Conservation (phyloP, 2,113 vertebrate genomes). For the Diadophis punctatus region DNA sequence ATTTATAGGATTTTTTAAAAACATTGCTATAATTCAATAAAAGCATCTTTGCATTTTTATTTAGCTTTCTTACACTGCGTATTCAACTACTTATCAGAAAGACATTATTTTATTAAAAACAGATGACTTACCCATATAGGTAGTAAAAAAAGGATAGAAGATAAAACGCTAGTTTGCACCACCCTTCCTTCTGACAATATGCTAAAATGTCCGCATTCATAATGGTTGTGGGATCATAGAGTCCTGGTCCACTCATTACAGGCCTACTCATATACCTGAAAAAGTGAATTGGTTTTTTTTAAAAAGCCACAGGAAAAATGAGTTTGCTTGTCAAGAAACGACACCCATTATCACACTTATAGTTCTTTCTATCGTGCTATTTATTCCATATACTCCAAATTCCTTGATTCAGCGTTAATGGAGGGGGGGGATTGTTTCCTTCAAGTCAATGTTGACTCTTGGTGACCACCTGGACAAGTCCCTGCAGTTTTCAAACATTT, state of each 20-base stretch:
- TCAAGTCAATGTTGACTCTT: background rate
- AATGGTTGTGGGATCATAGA: constrained; percentile 98
- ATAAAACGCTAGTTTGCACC: constrained; percentile 99
- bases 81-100: background rate
- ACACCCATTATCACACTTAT: rapidly evolving
- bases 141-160: constrained; percentile 99
- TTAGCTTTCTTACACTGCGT: background rate
- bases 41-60: background rate
- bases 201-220: constrained; percentile 99
- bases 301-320: background rate
- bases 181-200: constrained; percentile 99
- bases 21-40: background rate
- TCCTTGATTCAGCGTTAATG: background rate
- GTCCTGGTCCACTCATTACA: constrained; percentile 95
- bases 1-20: background rate
- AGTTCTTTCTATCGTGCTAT: background rate
- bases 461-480: background rate
- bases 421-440: background rate
- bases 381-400: background rate
- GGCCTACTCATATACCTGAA: constrained; percentile 93
- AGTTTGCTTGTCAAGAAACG: background rate
- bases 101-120: background rate
- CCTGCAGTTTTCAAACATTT: background rate
- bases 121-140: constrained; percentile 87
- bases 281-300: constrained; percentile 1